Percentiles rank a stretch among this genome's conserved stretches.
phyloP scores from a whole-genome alignment of 2,888 invertebrate genomes.

The Pandemis cinnamomeana region DNA sequence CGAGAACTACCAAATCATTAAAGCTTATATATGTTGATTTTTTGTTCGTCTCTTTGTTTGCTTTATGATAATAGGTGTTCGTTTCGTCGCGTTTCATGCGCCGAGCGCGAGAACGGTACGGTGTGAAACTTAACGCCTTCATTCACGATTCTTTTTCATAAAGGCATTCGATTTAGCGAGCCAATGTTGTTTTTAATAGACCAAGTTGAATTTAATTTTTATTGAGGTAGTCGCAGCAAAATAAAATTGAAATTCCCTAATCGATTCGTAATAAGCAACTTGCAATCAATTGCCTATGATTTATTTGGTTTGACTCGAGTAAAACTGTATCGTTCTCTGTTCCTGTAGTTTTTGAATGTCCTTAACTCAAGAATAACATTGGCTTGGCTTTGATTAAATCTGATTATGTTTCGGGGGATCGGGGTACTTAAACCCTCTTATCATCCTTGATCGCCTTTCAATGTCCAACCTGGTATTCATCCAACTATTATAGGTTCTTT shows the following conservation, averaged over 20 bases:
- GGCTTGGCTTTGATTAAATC: neutral
- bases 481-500: constrained; percentile 65
- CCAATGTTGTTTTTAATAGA: constrained; percentile 76
- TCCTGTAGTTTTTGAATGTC: neutral
- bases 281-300: neutral
- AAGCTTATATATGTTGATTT: constrained; percentile 79
- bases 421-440: neutral
- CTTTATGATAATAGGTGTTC: constrained; percentile 83
- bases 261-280: neutral
- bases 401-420: neutral
- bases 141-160: constrained; percentile 77
- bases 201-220: constrained; percentile 64
- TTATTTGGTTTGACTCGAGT: neutral
- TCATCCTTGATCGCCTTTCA: constrained; percentile 18
- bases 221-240: constrained; percentile 38
- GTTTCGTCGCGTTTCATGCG: constrained; percentile 69
- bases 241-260: neutral
- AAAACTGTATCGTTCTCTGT: neutral
- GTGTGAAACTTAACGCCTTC: constrained; percentile 84
- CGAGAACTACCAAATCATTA: constrained; percentile 80
- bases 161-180: constrained; percentile 79
- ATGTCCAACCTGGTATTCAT: constrained; percentile 48
- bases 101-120: constrained; percentile 71
- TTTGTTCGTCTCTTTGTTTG: constrained; percentile 77
- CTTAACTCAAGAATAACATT: neutral